phyloP scores from a whole-genome alignment of 2,888 invertebrate species.

The Sarcophaga variegata region DNA sequence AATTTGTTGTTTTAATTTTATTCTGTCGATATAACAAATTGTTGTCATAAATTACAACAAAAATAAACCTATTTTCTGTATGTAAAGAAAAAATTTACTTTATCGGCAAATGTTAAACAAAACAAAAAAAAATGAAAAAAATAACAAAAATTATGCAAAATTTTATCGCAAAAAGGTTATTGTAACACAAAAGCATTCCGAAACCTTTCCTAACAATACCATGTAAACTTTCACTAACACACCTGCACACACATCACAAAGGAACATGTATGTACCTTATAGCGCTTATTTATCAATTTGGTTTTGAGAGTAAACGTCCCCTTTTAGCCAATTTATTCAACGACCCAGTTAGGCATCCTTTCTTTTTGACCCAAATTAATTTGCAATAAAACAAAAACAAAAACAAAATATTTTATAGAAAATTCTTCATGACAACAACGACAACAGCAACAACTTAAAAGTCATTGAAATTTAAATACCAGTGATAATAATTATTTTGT shows the following conservation, averaged over 20 bases:
- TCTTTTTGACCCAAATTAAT: conserved; percentile 10
- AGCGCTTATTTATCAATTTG: conserved; percentile 24
- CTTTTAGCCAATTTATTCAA: not conserved
- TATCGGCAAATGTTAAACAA: conserved; percentile 8
- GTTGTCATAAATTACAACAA: conserved; percentile 27
- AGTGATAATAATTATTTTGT: too few relatives aligned
- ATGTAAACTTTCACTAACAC: not conserved
- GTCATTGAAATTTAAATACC: too few relatives aligned
- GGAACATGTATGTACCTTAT: not conserved
- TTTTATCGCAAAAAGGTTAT: conserved; percentile 17
- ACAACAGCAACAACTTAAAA: not conserved
- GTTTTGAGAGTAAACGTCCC: not conserved
- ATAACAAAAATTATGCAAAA: not conserved
- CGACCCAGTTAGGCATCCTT: not conserved
- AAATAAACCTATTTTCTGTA: not conserved
- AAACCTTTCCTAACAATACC: not conserved
- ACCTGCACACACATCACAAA: not conserved
- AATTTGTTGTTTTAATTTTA: not conserved
- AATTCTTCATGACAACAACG: not conserved
- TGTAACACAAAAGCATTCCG: not conserved
- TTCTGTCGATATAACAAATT: conserved; percentile 35
- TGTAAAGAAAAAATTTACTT: not conserved
- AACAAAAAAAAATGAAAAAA: not conserved
- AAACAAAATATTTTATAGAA: conserved; percentile 1
- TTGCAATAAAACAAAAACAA: not conserved